These are phyloP conservation scores for Tribolium madens DNA, from an alignment of 1,140 invertebrate species.

Conservation along the genomic window DNA sequence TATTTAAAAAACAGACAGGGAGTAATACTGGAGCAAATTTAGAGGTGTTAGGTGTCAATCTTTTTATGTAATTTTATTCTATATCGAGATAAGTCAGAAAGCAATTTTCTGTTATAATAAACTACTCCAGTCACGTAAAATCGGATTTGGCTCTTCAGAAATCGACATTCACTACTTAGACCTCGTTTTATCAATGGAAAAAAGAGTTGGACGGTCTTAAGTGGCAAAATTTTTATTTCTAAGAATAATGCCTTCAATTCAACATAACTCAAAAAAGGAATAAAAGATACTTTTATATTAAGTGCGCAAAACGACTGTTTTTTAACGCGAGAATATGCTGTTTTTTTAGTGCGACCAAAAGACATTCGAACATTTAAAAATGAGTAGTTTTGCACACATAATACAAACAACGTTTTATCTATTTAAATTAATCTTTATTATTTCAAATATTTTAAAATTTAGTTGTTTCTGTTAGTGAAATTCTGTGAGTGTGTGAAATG, in stretches of 20 bases:
- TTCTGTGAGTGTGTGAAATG: too few relatives aligned
- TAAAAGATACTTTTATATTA: too few relatives aligned
- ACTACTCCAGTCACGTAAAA: constrained; percentile 24
- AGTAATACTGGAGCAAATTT: background rate
- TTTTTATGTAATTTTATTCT: constrained; percentile 30
- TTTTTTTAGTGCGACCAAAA: too few relatives aligned
- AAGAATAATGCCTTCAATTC: background rate
- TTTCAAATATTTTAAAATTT: too few relatives aligned
- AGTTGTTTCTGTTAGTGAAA: too few relatives aligned
- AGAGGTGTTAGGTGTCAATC: constrained; percentile 11
- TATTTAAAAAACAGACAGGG: background rate
- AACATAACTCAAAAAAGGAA: too few relatives aligned
- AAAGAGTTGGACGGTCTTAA: background rate
- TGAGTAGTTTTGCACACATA: too few relatives aligned
- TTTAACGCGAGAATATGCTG: too few relatives aligned
- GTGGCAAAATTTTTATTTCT: background rate
- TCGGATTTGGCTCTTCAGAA: background rate
- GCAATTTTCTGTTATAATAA: constrained; percentile 30
- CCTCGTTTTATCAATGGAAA: background rate
- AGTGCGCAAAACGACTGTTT: too few relatives aligned
- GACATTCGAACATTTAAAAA: too few relatives aligned
- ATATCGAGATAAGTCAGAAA: constrained; percentile 14
- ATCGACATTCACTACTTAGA: background rate
- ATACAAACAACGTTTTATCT: too few relatives aligned
- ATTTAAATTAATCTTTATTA: too few relatives aligned